Base-by-base conservation (phyloP, 2,113 vertebrate species). In the Lamprologus tigripictilis region DNA sequence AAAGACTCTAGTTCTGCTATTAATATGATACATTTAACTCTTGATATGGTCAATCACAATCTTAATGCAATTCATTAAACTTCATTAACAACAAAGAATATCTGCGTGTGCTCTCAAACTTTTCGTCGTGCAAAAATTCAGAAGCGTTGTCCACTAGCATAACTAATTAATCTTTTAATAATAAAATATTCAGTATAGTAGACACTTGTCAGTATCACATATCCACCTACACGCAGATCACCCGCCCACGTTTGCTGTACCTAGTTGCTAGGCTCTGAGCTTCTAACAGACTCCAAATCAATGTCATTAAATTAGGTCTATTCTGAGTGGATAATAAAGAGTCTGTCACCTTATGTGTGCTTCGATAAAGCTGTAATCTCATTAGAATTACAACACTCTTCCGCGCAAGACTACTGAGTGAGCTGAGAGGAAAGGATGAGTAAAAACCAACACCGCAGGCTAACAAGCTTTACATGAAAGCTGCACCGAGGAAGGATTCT, bases 291-390 rank as follows among this genome's bases (percentile, higher is more conserved):
- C 86, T 90, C 76, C 86, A 66, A 84, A 93, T 93, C 86, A 90
- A 68, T 90, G 86, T 87, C 89, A 92, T 89, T 90, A 93, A 92
- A 93, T 85, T 33, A 88, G 68, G 47, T 92, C 88, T 89, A 86
- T 91, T 90, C 88, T 83, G 81, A 89, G 88, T 82, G 80, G 89
- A 91, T 92, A 90, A 92, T 91, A 88, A 92, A 93, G 90, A 87
- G 85, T 73, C 83, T 90, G 86, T 87, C 93, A 81, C 91, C 84
- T 87, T 51, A 57, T 42, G 88, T 86, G 88, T 80, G 89, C 87
- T 87, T 88, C 80, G 68, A 91, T 91, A 83, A 81, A 87, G 26
- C 85, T 88, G 53, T 88, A 73, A 93, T 94, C 91, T 90, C 76
- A 83, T 93, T 89, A 93, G 58, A 90, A 84, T 89, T 79, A 86